Base-by-base conservation (phyloP, 2,113 vertebrate species). In the Aegotheles bennettii region DNA sequence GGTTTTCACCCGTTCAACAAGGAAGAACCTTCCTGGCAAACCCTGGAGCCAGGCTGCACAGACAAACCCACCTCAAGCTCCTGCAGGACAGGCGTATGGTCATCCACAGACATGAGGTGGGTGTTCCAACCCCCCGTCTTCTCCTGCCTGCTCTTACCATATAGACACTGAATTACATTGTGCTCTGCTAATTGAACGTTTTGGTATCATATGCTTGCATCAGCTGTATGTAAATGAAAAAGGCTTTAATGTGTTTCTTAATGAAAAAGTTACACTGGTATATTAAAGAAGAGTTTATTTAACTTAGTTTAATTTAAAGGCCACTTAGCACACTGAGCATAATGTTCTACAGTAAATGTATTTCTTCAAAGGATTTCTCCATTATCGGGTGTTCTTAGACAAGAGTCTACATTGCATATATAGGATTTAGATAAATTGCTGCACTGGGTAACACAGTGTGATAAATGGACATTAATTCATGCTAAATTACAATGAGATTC, bases 201-300 rank as follows among this genome's bases (percentile, higher is more conserved):
- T 86, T 9, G 26, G 24, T 89, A 89, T 90, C 85, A 50, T 75
- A 24, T 65, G 85, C 91, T 93, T 89, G 68, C 91, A 96, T 95
- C 94, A 80, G 88, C 70, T 77, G n/a, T 95, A 92, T 90, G 69
- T 65, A 96, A 94, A 97, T 95, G 67, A 89, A 95, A 87, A 90
- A 56, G 12, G 45, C 67, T 43, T 85, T 95, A 96, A 97, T 95
- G 69, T 89, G 74, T 94, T 94, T 94, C 83, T 96, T 97, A 96
- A 97, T 95, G 92, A 87, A 96, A 93, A 97, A 93, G 91, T 95
- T 92, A 93, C 53, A 75, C 51, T 85, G 87, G 42, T 84, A 84
- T 83, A 92, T 95, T 93, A 84, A 86, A 95, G 64, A 94, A 95
- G 89, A 95, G 85, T 97, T 97, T 96, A 94, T 96, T 97, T 97